Conservation (phyloP, 2,113 vertebrate genomes). For the Morone chrysops region DNA sequence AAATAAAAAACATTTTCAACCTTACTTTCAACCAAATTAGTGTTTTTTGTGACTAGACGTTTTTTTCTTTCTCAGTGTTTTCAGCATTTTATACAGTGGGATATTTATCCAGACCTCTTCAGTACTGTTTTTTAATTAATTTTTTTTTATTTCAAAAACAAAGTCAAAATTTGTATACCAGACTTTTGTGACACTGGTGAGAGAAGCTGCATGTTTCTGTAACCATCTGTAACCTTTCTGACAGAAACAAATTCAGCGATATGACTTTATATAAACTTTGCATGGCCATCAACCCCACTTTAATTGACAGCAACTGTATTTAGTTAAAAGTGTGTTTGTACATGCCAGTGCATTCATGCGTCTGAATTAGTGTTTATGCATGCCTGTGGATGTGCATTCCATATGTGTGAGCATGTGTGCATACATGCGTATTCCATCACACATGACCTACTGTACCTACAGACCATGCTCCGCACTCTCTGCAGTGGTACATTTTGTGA, state of each 20-base stretch:
- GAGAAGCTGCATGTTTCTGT: background rate
- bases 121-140: background rate
- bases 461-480: background rate
- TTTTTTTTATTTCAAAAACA: background rate
- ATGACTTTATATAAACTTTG: background rate
- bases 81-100: background rate
- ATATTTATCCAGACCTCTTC: background rate
- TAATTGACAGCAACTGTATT: constrained; percentile 25
- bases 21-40: background rate
- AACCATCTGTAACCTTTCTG: background rate
- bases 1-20: background rate
- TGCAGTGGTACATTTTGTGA: constrained; percentile 6
- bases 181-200: background rate
- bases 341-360: constrained; percentile 34
- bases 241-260: background rate
- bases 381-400: constrained; percentile 54
- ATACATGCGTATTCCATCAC: constrained; percentile 62
- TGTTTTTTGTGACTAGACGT: background rate
- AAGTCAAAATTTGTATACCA: background rate
- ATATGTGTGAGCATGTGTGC: constrained; percentile 58
- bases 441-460: constrained; percentile 69
- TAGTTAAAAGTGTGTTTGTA: constrained; percentile 25
- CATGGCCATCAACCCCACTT: constrained; percentile 9
- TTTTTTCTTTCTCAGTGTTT: background rate
- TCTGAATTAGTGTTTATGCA: constrained; percentile 29